Conservation (phyloP, 1,140 invertebrate genomes). For the Lithobius niger region DNA sequence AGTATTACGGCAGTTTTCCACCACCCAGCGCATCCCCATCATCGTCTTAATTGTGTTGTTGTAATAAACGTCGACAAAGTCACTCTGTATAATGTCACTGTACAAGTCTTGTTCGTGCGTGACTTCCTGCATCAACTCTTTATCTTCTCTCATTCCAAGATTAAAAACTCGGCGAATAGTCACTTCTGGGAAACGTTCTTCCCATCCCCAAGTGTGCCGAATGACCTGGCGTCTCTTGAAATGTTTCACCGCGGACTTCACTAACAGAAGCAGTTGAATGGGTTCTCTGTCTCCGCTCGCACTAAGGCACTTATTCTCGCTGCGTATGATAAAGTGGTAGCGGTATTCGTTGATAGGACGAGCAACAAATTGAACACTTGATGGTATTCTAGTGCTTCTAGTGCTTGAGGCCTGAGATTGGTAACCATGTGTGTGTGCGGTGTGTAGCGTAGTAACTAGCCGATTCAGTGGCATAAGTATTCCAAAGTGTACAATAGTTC, state of each 20-base stretch:
- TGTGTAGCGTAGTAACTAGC: too few relatives aligned
- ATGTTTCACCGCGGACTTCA: conserved; percentile 69
- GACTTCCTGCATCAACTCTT: conserved; percentile 30
- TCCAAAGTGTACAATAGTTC: too few relatives aligned
- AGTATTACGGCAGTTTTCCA: conserved; percentile 52
- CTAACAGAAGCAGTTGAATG: conserved; percentile 35
- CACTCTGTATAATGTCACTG: conserved; percentile 65
- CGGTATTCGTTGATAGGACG: conserved; percentile 27
- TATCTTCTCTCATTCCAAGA: conserved; percentile 41
- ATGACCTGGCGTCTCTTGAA: conserved; percentile 54
- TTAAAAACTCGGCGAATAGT: conserved; percentile 60
- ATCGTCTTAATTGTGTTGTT: conserved; percentile 91
- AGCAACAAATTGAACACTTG: too few relatives aligned
- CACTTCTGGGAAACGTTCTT: conserved; percentile 57
- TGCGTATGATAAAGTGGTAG: conserved; percentile 21
- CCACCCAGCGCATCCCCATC: conserved; percentile 73
- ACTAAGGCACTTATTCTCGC: conserved; percentile 22
- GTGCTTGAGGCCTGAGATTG: too few relatives aligned
- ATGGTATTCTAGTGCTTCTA: too few relatives aligned
- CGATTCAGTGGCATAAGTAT: too few relatives aligned
- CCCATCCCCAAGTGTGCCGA: conserved; percentile 69
- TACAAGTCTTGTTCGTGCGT: conserved; percentile 48
- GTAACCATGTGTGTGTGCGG: too few relatives aligned
- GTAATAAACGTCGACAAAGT: conserved; percentile 70
- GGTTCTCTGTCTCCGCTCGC: conserved; percentile 13